A percentile compares a stretch with the other conserved stretches of the same genome.
phyloP scores from a whole-genome alignment of 1,140 invertebrate species.

The Lepidurus couesii region DNA sequence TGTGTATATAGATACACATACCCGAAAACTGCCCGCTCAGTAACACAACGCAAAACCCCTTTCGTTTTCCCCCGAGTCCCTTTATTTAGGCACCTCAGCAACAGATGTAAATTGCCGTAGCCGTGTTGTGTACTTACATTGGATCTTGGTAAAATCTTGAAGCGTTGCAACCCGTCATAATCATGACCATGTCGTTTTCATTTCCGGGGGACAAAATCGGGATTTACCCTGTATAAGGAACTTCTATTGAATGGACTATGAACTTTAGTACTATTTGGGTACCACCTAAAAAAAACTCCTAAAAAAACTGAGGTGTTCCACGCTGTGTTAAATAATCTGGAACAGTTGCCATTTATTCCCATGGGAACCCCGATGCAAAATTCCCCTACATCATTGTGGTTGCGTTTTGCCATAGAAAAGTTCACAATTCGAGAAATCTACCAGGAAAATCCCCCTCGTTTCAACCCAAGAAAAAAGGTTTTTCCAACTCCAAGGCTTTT shows the following conservation, averaged over 20 bases:
- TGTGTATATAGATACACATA: neutral
- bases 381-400: neutral
- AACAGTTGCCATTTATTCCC: slow-evolving; percentile 12
- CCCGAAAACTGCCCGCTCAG: neutral
- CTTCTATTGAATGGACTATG: neutral
- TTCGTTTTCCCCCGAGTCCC: neutral
- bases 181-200: slow-evolving; percentile 1
- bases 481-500: slow-evolving; percentile 4
- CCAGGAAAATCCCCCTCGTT: slow-evolving; percentile 2
- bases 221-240: slow-evolving; percentile 19
- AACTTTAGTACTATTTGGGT: slow-evolving; percentile 2
- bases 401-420: neutral
- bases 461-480: neutral
- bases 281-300: neutral
- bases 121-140: neutral
- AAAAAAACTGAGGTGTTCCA: neutral
- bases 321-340: neutral
- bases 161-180: slow-evolving; percentile 3
- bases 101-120: neutral
- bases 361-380: neutral
- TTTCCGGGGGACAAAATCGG: slow-evolving; percentile 13
- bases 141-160: neutral
- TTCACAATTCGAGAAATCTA: neutral
- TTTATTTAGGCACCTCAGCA: neutral
- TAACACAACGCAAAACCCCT: neutral